Evolutionary conservation across 2,797 vertebrate species (phyloP), one percentile per base, ranked within the genome.

Genomic region (Paramormyrops hopkinsi): DNA sequence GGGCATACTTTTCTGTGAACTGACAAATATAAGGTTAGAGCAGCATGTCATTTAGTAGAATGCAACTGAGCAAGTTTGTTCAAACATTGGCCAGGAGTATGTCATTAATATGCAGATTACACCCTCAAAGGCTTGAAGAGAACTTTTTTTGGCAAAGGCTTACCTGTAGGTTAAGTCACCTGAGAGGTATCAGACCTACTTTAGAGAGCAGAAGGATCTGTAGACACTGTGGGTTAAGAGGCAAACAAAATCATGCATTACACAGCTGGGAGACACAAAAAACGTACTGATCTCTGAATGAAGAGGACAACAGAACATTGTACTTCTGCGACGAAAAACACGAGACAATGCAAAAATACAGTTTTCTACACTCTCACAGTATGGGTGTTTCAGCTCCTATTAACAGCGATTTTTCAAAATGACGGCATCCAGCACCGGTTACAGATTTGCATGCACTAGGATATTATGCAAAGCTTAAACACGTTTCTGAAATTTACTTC

Each of bases 131-230:
- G 46, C 6, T 53, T 48, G 33, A 17, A 56, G 17, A 76, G 41
- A 56, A 86, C 59, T 86, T 89, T 86, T 48, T 86, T 59, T 41
- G 4, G 83, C 46, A 86, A 46, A 65, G 50, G 86, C 88, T 91
- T 90, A 91, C 73, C 84, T 89, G 46, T 62, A 65, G 46, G 14
- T 85, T 83, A 86, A 83, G 51, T 88, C 88, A 89, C 90, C 89
- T 87, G 89, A 84, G 83, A 86, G 73, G 82, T 88, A 82, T 88
- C 2, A 4, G 25, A n/a, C 48, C 86, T 90, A 92, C 91, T 91
- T 90, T 89, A 90, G 41, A 82, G 3, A n/a, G 89, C 37, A 86
- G 73, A 41, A 46, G 73, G 37, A 79, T 79, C 8, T 54, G 50
- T 5, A 89, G 29, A 14, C 56, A 14, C 62, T 54, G 62, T 11